Evolutionary conservation across 2,888 invertebrate species (phyloP), one percentile per base, ranked within the genome.

Genomic region (Catotricha subobsoleta): DNA sequence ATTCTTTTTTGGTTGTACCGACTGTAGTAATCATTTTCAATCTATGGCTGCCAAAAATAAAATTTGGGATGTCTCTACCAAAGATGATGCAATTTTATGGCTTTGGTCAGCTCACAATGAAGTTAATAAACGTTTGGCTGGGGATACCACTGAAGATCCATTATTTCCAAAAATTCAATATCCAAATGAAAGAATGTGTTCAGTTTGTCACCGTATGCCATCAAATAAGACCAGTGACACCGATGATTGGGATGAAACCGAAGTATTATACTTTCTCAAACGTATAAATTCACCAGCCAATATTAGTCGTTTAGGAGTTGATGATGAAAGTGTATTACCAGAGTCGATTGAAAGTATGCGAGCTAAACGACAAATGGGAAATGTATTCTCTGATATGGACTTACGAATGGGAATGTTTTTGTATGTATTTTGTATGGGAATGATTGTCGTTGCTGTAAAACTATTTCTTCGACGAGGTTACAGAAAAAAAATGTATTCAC

Each of bases 61-160:
- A 54, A 68, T 82, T 45, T 71, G 72, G 54, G 73, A 76, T 50
- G 79, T 86, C 0, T 65, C 67, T 13, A 73, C 71, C 40, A 72
- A 74, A 49, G 74, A 82, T 43, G 81, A 86, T 45, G 76, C 78
- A 13, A 73, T 94, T 1, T 60, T 94, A 30, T 97, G 94, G 92
- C 64, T 97, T 19, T 97, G 95, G 95, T 69, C 71, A 51, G 82
- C 87, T 0, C 95, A 97, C 57, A 97, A 97, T 59, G 76, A 78
- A 60, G 95, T 90, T 0, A 98, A 98, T 59, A 66, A 76, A 47
- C 72, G 95, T 48, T 66, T 98, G 20, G 71, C 82, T 18, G 84
- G 87, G 1, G 90, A 92, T 58, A 48, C 64, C 3, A 84, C 90
- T 2, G 94, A 95, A 62, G 97, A 98, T 65, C 90, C 94, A 0